Evolutionary conservation across 2,888 invertebrate species (phyloP).

Genomic region (Drosophila trichaetosa): DNA sequence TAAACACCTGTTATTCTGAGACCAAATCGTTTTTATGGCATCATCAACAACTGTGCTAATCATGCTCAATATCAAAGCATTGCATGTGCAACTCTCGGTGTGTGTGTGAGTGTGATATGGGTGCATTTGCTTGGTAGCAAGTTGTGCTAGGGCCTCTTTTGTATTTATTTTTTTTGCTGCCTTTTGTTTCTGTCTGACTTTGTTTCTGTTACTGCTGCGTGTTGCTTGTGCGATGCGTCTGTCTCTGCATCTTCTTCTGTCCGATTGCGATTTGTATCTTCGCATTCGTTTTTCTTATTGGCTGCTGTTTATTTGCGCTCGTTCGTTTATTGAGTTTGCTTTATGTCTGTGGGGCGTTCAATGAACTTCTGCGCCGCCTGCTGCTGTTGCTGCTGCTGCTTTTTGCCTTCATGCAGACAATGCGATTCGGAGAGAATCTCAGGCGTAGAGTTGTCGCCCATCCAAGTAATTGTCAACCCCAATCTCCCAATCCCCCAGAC

Average conservation of each 20-base stretch:
- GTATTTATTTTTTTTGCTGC: conserved; percentile 1
- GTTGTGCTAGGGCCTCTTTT: conserved; percentile 8
- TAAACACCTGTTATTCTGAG: conserved; percentile 49
- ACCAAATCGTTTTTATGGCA: conserved; percentile 45
- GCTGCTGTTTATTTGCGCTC: conserved; percentile 76
- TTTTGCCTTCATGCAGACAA: conserved; percentile 30
- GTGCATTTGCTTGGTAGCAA: conserved; percentile 22
- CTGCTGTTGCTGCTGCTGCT: conserved; percentile 8
- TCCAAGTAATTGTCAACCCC: conserved; percentile 41
- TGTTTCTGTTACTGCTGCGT: conserved; percentile 25
- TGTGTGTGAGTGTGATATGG: neutral
- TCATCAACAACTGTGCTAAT: conserved; percentile 49
- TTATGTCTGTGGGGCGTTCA: conserved; percentile 69
- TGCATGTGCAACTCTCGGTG: neutral
- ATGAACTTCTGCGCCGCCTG: conserved; percentile 58
- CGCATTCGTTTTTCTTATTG: conserved; percentile 74
- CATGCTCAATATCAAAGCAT: conserved; percentile 25
- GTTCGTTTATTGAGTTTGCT: conserved; percentile 78
- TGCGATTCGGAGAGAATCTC: conserved; percentile 34
- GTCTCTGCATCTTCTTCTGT: conserved; percentile 46
- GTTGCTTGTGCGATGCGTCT: conserved; percentile 19
- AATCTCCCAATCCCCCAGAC: neutral
- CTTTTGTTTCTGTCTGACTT: conserved; percentile 43
- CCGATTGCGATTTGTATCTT: conserved; percentile 75
- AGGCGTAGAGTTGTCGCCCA: conserved; percentile 41